Conservation (phyloP, 2,113 vertebrate genomes). For the Planiliza haematocheilus region DNA sequence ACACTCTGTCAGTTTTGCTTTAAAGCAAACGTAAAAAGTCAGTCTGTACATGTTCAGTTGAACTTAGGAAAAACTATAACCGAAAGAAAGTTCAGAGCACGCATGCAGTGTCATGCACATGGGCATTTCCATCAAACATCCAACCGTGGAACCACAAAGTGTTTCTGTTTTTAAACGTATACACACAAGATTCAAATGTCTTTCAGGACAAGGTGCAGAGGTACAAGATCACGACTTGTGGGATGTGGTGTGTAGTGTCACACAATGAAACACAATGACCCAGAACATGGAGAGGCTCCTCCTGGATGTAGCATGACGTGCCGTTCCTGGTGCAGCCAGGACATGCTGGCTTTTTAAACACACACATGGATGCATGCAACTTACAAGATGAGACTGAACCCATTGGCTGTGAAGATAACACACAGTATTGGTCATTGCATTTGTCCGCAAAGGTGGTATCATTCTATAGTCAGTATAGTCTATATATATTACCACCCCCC, state of each 20-base stretch:
- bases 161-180: background rate
- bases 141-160: background rate
- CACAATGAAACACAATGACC: background rate
- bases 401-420: slow-evolving; percentile 69
- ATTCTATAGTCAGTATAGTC: no score
- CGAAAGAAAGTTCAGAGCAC: slow-evolving; percentile 14
- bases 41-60: background rate
- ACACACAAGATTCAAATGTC: background rate
- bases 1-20: no score
- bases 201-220: background rate
- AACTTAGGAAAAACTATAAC: background rate
- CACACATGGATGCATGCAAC: slow-evolving; percentile 62
- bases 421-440: slow-evolving; percentile 34
- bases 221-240: background rate
- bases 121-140: slow-evolving; percentile 2
- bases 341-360: slow-evolving; percentile 19
- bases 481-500: no score
- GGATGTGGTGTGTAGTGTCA: no score
- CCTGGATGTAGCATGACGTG: background rate
- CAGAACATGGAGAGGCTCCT: no score
- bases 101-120: slow-evolving; percentile 59
- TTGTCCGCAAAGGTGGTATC: background rate
- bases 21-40: no score
- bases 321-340: slow-evolving; percentile 9
- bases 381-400: slow-evolving; percentile 69